Evolutionary conservation across 2,888 invertebrate genomes (phyloP).

Genomic region (Timema podura): DNA sequence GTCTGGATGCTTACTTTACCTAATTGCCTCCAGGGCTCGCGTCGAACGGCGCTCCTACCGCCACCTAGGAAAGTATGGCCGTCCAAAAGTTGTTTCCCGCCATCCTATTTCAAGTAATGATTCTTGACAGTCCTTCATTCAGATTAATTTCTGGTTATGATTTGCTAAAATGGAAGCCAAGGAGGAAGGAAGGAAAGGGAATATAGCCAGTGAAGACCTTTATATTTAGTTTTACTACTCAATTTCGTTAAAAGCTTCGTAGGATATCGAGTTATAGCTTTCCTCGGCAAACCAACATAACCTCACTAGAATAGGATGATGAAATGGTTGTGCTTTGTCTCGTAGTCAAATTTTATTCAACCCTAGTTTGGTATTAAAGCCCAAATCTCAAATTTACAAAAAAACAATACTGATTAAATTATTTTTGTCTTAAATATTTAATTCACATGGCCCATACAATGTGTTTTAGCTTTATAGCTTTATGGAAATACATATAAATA

Average conservation of each 20-base stretch:
- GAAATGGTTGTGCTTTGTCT: no score
- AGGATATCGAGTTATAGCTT: not conserved
- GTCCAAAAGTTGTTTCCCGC: constrained; percentile 10
- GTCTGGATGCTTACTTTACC: constrained; percentile 15
- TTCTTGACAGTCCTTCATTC: constrained; percentile 21
- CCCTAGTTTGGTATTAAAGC: no score
- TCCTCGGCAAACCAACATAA: no score
- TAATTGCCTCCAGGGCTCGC: constrained; percentile 12
- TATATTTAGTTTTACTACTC: constrained; percentile 21
- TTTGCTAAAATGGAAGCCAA: constrained; percentile 16
- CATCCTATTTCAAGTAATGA: constrained; percentile 14
- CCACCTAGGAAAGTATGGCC: constrained; percentile 5
- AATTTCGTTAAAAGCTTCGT: constrained; percentile 28
- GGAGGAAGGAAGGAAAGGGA: not conserved
- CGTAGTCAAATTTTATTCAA: no score
- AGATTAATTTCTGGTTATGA: constrained; percentile 27
- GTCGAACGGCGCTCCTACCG: not conserved
- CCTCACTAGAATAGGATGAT: no score
- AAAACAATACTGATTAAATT: no score
- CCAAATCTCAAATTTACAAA: no score
- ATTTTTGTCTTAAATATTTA: no score
- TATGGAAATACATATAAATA: no score
- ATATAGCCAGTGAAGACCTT: not conserved
- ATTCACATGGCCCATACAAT: no score
- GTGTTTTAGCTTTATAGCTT: no score